phyloP scores from a whole-genome alignment of 2,797 vertebrate species.

The Choloepus didactylus region DNA sequence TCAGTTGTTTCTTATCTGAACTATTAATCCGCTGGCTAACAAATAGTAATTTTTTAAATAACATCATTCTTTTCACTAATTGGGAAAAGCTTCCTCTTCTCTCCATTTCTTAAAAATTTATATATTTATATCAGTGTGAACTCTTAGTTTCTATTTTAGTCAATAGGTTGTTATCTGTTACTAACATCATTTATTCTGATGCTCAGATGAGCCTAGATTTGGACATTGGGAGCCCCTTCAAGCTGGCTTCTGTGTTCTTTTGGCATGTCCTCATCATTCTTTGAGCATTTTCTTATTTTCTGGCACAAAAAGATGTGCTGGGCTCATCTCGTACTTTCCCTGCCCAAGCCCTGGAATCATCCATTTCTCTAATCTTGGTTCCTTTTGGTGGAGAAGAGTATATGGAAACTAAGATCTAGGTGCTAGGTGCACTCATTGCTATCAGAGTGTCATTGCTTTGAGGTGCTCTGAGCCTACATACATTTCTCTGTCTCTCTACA shows the following conservation, averaged over 20 bases:
- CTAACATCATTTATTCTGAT: constrained; percentile 13
- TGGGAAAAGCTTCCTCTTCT: background rate
- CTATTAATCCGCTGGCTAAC: background rate
- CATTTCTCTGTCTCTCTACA: background rate
- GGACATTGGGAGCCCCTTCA: background rate
- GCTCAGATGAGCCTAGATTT: constrained; percentile 9
- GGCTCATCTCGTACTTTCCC: background rate
- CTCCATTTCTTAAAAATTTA: background rate
- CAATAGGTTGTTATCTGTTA: constrained; percentile 1
- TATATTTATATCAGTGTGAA: background rate
- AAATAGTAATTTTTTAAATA: constrained; percentile 19
- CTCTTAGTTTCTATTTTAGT: background rate
- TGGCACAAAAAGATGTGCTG: background rate
- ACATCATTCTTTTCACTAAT: background rate
- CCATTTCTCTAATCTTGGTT: constrained; percentile 17
- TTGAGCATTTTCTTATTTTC: constrained; percentile 5
- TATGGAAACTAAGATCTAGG: background rate
- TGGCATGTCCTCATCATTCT: background rate
- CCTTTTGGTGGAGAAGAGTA: background rate
- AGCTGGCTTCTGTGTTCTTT: background rate
- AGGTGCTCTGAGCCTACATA: background rate
- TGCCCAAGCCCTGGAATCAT: background rate
- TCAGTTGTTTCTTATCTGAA: background rate
- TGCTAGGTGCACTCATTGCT: background rate
- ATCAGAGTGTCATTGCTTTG: background rate